Percentiles rank a stretch among this genome's conserved stretches.
Evolutionary conservation across 2,113 vertebrate genomes (phyloP).

Genomic region (Struthidea cinerea): DNA sequence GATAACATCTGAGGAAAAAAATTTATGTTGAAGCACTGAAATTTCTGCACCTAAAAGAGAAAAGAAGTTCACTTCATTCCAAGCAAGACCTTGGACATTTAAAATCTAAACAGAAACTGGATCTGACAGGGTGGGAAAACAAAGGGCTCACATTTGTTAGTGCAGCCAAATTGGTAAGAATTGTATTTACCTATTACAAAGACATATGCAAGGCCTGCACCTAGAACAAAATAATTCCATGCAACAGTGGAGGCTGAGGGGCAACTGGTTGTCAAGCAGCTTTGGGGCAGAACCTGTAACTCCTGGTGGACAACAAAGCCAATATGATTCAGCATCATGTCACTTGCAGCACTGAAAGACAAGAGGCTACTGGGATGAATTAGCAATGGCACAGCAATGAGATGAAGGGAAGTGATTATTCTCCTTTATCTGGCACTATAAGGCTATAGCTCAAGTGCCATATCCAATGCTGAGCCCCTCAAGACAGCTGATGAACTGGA

Average conservation of each 20-base stretch:
- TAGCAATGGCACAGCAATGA: not conserved
- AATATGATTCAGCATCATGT: fast-evolving
- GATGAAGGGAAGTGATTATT: not conserved
- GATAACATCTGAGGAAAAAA: not conserved
- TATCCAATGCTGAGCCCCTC: not conserved
- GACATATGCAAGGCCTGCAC: not conserved
- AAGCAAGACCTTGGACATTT: not conserved
- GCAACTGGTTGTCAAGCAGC: not conserved
- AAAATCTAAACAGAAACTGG: not conserved
- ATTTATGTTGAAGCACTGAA: not conserved
- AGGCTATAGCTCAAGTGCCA: not conserved
- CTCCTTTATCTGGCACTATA: not conserved
- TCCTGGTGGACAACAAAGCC: not conserved
- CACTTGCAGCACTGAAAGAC: not conserved
- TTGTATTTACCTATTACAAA: not conserved
- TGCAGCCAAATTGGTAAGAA: not conserved
- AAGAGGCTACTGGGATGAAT: not conserved
- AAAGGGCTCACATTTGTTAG: not conserved
- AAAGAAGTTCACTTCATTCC: not conserved
- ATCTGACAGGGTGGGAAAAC: not conserved
- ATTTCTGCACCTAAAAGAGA: not conserved
- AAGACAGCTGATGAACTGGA: not conserved
- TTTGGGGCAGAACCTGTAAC: not conserved
- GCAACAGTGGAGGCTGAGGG: not conserved
- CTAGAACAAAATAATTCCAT: not conserved